Percentiles rank a stretch among this genome's conserved stretches.
Conservation (phyloP, 2,113 vertebrate species). For the Dinomys branickii region DNA sequence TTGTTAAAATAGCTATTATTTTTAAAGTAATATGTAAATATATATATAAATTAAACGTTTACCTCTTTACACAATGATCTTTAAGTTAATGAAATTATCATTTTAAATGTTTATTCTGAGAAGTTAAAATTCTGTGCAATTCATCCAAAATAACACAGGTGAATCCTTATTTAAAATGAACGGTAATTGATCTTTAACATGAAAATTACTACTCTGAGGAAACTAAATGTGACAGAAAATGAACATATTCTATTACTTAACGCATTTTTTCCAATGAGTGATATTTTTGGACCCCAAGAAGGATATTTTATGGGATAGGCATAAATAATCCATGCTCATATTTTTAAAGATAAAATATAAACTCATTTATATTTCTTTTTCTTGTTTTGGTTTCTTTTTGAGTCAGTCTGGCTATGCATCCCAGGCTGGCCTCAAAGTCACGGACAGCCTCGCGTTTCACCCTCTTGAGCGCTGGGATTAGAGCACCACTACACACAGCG, state of each 20-base stretch:
- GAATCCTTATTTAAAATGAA: slow-evolving; percentile 11
- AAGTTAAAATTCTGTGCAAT: slow-evolving; percentile 48
- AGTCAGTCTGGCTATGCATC: neutral
- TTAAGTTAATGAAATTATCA: slow-evolving; percentile 62
- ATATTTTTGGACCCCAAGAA: neutral
- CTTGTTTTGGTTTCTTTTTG: neutral
- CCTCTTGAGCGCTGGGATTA: neutral
- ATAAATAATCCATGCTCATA: neutral
- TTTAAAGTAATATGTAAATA: neutral
- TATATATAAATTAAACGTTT: neutral
- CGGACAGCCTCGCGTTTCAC: neutral
- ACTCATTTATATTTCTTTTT: neutral
- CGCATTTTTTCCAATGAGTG: neutral
- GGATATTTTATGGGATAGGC: neutral
- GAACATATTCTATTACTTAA: slow-evolving; percentile 19
- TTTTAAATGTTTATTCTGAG: slow-evolving; percentile 19
- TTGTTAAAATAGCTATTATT: neutral
- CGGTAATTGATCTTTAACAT: slow-evolving; percentile 51
- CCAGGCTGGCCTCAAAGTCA: neutral
- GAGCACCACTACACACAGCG: neutral
- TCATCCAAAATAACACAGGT: slow-evolving; percentile 27
- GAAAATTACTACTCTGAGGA: slow-evolving; percentile 49
- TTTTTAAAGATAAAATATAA: slow-evolving; percentile 31
- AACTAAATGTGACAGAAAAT: slow-evolving; percentile 48
- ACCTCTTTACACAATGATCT: neutral